Base-by-base conservation (phyloP, 1,140 invertebrate species). In the Danaus melanippus region DNA sequence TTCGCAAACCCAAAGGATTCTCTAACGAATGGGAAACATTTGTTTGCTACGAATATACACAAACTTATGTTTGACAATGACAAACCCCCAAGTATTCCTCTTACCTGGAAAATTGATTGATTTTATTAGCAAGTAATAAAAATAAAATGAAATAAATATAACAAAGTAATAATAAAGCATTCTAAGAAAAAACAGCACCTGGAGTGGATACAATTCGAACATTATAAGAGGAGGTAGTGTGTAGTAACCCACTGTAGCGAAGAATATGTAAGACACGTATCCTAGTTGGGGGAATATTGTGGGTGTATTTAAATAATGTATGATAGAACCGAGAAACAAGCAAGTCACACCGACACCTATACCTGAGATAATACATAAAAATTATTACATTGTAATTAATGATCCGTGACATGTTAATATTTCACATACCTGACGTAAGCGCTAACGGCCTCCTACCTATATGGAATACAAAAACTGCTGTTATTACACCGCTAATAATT, bases 181-280 rank as follows among this genome's bases (percentile, higher is more conserved):
- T 12, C 43, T 7, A 44, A 44, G 2, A 10, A 44, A 44, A 12
- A 44, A 10, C 4, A 7, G 46, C 46, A 82, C 79, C 61, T 79
- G 76, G 48, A 79, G 70, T 5, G 79, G 79, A 56, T 72, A 78
- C 11, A 80, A 42, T 69, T 82, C 76, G 43, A 60, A 71, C 62
- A 78, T 71, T 39, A 79, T 56, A n/a, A 82, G 49, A 3, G 73
- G 56, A 1, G 79, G 79, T 21, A 82, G 42, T 8, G 61, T 67
- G 42, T 72, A 74, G 32, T 74, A 74, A 9, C 79, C 77, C 21
- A 79, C 15, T 4, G 66, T 69, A 7, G 69, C 67, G 50, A 71
- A 71, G 8, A 59, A 21, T 2, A 71, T 62, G 48, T 73, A 80
- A 0, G 50, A 6, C 46, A 76, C 67, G 41, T 62, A 80, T 39